phyloP scores from a whole-genome alignment of 2,113 vertebrate species.

The Camelus dromedarius region DNA sequence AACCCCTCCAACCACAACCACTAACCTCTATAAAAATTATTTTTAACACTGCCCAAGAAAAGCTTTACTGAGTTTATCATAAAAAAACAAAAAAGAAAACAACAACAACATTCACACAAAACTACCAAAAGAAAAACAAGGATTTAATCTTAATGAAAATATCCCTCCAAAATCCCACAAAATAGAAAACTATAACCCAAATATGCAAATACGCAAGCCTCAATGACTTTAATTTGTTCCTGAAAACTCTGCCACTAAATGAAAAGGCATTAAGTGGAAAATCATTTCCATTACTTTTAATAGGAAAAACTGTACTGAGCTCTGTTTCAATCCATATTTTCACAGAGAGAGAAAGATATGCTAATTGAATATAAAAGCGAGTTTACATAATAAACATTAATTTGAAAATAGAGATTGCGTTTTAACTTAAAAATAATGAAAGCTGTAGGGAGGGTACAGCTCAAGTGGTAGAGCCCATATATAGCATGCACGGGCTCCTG shows the following conservation, averaged over 20 bases:
- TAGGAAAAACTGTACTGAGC: background rate
- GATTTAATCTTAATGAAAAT: background rate
- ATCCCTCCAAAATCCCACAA: background rate
- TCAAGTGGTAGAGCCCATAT: too few species aligned
- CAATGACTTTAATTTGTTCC: background rate
- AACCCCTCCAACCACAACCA: background rate
- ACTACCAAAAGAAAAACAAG: background rate
- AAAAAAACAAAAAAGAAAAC: background rate
- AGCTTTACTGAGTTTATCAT: background rate
- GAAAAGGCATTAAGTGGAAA: conserved; percentile 49
- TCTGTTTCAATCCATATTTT: background rate
- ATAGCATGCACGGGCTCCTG: too few species aligned
- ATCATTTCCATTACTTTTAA: background rate
- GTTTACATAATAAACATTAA: background rate
- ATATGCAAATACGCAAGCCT: background rate
- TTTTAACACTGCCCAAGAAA: background rate
- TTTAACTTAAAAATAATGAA: background rate
- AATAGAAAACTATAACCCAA: background rate
- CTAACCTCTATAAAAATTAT: background rate
- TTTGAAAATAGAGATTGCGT: background rate
- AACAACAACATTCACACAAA: conserved; percentile 24
- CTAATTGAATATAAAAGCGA: background rate
- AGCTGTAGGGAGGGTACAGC: too few species aligned
- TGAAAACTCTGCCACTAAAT: conserved; percentile 25
- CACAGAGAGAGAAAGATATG: background rate